phyloP scores from a whole-genome alignment of 2,888 invertebrate species.

The Caenorhabditis doughertyi region DNA sequence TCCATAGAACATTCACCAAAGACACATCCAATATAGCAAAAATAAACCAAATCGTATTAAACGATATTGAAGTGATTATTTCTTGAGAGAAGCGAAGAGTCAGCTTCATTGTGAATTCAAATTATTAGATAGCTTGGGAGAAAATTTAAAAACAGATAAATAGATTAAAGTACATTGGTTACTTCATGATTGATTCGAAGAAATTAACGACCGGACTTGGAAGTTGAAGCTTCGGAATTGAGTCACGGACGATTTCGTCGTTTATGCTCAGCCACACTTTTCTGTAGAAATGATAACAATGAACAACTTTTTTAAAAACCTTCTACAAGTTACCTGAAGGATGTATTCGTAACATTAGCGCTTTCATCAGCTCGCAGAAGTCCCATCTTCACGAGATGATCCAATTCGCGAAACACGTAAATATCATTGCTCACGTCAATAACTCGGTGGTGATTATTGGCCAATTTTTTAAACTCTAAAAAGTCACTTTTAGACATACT shows the following conservation, averaged over 20 bases:
- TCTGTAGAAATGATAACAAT: conserved; percentile 25
- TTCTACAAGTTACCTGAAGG: conserved; percentile 38
- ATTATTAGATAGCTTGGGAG: too few relatives aligned
- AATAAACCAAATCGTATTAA: too few relatives aligned
- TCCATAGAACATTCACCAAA: neutral
- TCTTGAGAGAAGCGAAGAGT: too few relatives aligned
- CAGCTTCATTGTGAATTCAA: too few relatives aligned
- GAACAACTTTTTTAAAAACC: neutral
- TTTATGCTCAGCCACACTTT: conserved; percentile 58
- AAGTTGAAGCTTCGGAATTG: conserved; percentile 27
- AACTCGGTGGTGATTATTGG: conserved; percentile 5
- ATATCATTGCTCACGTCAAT: conserved; percentile 53
- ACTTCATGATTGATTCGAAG: conserved; percentile 34
- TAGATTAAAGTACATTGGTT: neutral
- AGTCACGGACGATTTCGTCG: conserved; percentile 27
- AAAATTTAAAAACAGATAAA: neutral
- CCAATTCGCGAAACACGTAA: conserved; percentile 58
- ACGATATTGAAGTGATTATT: too few relatives aligned
- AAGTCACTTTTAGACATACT: neutral
- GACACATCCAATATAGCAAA: neutral
- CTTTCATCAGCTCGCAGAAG: conserved; percentile 47
- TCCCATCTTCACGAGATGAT: conserved; percentile 60
- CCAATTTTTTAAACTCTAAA: conserved; percentile 57
- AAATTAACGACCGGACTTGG: conserved; percentile 38
- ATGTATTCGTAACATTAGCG: conserved; percentile 46